Evolutionary conservation across 1,140 invertebrate species (phyloP).

Genomic region (Drosophila prosaltans): DNA sequence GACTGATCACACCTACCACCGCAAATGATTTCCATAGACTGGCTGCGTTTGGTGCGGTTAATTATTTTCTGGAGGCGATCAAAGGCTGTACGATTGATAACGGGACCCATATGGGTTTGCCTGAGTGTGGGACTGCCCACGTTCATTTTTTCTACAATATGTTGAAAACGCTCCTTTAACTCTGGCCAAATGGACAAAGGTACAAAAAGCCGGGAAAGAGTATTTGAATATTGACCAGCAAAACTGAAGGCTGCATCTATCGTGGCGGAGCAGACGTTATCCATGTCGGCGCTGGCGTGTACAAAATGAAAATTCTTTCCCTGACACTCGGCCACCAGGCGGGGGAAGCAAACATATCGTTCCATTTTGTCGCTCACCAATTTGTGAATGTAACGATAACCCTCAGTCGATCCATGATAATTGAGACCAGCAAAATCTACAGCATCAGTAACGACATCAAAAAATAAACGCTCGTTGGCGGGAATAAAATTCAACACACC

Average conservation of each 20-base stretch:
- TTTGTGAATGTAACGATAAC: slow-evolving; percentile 95
- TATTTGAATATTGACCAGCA: slow-evolving; percentile 98
- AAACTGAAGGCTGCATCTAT: slow-evolving; percentile 96
- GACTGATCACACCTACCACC: slow-evolving; percentile 95
- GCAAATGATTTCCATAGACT: slow-evolving; percentile 90
- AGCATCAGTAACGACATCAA: slow-evolving; percentile 92
- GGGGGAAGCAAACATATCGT: slow-evolving; percentile 94
- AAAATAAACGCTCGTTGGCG: slow-evolving; percentile 95
- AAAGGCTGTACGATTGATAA: slow-evolving; percentile 96
- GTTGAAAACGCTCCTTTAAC: slow-evolving; percentile 25
- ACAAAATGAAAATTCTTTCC: slow-evolving; percentile 99
- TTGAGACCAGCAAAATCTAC: slow-evolving; percentile 95
- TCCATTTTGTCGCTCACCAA: slow-evolving; percentile 94
- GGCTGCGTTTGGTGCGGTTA: slow-evolving; percentile 91
- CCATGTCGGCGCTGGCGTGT: slow-evolving; percentile 94
- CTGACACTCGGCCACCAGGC: slow-evolving; percentile 97
- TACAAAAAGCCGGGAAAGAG: slow-evolving; percentile 97
- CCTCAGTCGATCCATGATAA: slow-evolving; percentile 90
- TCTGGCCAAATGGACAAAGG: slow-evolving; percentile 93
- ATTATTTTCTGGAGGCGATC: slow-evolving; percentile 93
- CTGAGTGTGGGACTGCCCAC: slow-evolving; percentile 93
- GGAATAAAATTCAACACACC: slow-evolving; percentile 99
- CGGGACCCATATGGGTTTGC: slow-evolving; percentile 93
- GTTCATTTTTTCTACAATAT: slow-evolving; percentile 86
- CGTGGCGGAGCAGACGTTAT: slow-evolving; percentile 90